A percentile compares a stretch with the other conserved stretches of the same genome.
These are phyloP conservation scores for Gymnosoma rotundatum DNA, from an alignment of 2,888 invertebrate species.

Conservation along the genomic window DNA sequence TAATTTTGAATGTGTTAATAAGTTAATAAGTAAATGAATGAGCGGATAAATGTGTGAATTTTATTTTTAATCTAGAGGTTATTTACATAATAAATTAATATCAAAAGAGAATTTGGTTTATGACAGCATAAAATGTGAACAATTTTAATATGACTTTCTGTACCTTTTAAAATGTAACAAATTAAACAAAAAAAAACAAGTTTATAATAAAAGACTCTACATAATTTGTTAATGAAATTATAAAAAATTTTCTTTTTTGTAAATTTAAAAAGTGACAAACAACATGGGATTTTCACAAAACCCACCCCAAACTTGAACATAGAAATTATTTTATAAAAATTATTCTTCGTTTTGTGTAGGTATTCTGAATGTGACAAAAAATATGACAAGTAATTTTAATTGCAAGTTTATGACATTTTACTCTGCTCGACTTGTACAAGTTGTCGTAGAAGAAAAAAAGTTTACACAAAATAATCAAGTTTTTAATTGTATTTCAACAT, in stretches of 20 bases:
- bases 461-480: not conserved
- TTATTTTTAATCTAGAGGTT: slow-evolving; percentile 1
- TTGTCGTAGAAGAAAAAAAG: not conserved
- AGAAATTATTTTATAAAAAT: not conserved
- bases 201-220: not conserved
- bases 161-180: not conserved
- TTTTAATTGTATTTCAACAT: too few species aligned
- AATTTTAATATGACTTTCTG: not conserved
- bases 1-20: not conserved
- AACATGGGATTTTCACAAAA: slow-evolving; percentile 49
- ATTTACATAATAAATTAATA: slow-evolving; percentile 67
- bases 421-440: not conserved
- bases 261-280: slow-evolving; percentile 1
- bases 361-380: slow-evolving; percentile 1
- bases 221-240: slow-evolving; percentile 45
- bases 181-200: not conserved
- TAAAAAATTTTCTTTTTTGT: slow-evolving; percentile 4
- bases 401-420: slow-evolving; percentile 22
- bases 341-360: slow-evolving; percentile 8
- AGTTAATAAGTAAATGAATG: not conserved
- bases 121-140: slow-evolving; percentile 32
- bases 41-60: not conserved
- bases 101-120: slow-evolving; percentile 53
- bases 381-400: slow-evolving; percentile 5
- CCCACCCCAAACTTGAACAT: slow-evolving; percentile 20